These are phyloP conservation scores for Gandaritis pyraliata DNA, from an alignment of 2,888 invertebrate genomes.

Conservation along the genomic window DNA sequence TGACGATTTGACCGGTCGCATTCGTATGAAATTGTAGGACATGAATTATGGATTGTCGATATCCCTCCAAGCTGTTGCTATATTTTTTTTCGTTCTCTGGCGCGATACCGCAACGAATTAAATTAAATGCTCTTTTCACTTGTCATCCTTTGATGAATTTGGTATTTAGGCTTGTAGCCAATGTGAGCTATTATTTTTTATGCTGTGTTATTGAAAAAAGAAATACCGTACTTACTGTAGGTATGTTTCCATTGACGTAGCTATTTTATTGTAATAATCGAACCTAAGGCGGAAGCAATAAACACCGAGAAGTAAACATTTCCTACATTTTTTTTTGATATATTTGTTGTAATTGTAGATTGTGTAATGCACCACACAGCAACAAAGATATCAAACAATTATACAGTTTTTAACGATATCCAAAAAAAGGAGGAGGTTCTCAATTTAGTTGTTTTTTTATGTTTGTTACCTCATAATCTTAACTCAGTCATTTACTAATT, in stretches of 20 bases:
- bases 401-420: too few relatives aligned
- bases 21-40: conserved; percentile 83
- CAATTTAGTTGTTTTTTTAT: too few relatives aligned
- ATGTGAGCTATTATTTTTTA: conserved; percentile 58
- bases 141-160: conserved; percentile 83
- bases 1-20: conserved; percentile 55
- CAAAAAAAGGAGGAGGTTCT: too few relatives aligned
- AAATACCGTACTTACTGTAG: conserved; percentile 9
- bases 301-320: too few relatives aligned
- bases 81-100: conserved; percentile 79
- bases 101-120: conserved; percentile 83
- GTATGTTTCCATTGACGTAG: conserved; percentile 19
- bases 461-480: too few relatives aligned
- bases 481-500: too few relatives aligned
- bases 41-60: conserved; percentile 85
- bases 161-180: conserved; percentile 69
- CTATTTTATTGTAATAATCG: too few relatives aligned
- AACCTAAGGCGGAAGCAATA: too few relatives aligned
- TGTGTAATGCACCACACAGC: too few relatives aligned
- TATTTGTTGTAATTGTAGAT: too few relatives aligned
- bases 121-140: conserved; percentile 85
- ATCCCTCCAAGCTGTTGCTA: conserved; percentile 84
- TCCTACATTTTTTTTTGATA: too few relatives aligned
- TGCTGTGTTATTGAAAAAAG: conserved; percentile 34
- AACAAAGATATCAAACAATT: too few relatives aligned